phyloP scores from a whole-genome alignment of 2,113 vertebrate species.

The Brienomyrus brachyistius region DNA sequence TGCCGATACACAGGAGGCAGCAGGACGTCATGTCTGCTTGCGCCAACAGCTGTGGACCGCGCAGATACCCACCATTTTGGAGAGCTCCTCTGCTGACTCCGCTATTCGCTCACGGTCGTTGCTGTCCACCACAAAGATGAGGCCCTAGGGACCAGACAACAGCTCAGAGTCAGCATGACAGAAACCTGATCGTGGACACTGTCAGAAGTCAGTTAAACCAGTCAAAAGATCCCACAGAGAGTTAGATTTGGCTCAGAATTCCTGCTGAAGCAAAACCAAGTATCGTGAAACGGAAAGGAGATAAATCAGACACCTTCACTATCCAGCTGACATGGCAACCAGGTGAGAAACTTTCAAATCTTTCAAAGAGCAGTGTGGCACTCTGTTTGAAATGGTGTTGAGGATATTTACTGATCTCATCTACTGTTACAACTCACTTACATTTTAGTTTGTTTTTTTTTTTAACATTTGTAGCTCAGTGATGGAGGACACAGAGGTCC shows the following conservation, averaged over 20 bases:
- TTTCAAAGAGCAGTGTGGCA: not conserved
- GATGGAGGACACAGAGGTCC: not conserved
- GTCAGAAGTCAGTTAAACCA: not conserved
- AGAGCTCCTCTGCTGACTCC: constrained; percentile 75
- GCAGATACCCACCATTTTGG: constrained; percentile 71
- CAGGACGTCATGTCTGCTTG: not conserved
- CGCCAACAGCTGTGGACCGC: not conserved
- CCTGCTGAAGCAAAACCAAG: not conserved
- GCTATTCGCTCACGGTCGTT: constrained; percentile 78
- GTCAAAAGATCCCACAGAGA: not conserved
- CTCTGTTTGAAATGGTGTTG: not conserved
- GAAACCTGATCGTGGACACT: not conserved
- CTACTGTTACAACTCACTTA: not conserved
- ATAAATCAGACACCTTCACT: not conserved
- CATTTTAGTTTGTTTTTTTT: not conserved
- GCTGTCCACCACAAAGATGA: constrained; percentile 89
- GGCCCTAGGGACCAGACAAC: constrained; percentile 56
- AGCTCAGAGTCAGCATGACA: not conserved
- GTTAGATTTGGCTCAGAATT: not conserved
- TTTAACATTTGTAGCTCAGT: not conserved
- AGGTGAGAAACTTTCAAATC: not conserved
- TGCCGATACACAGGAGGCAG: not conserved
- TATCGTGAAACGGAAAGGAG: not conserved
- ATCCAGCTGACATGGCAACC: not conserved
- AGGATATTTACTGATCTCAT: not conserved